Evolutionary conservation across 2,113 vertebrate genomes (phyloP).

Genomic region (Raphicerus campestris): DNA sequence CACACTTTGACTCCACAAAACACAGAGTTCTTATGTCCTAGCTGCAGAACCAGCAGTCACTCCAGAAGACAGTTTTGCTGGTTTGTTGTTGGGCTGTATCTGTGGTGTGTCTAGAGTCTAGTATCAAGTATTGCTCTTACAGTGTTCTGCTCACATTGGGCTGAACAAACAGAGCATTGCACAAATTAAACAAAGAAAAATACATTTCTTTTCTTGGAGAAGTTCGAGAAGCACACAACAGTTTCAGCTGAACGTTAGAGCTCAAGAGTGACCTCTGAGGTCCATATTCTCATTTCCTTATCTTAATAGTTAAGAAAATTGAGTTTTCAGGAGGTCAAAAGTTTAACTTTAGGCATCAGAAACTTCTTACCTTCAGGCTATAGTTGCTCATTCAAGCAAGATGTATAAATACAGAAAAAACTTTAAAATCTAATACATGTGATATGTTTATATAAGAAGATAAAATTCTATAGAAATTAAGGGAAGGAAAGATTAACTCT

Average conservation of each 20-base stretch:
- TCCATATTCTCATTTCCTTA: background rate
- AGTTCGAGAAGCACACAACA: background rate
- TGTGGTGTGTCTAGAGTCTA: background rate
- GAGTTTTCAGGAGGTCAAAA: background rate
- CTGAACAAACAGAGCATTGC: background rate
- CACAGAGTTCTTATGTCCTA: background rate
- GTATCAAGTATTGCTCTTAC: background rate
- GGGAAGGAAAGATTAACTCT: background rate
- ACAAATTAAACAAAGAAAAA: background rate
- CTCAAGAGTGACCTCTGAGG: background rate
- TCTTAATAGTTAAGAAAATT: background rate
- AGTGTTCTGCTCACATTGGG: background rate
- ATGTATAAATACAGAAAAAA: background rate
- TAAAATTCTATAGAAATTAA: background rate
- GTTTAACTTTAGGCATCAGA: background rate
- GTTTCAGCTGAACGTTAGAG: background rate
- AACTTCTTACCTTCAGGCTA: background rate
- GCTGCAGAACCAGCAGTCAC: background rate
- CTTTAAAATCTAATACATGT: background rate
- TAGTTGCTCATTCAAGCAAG: background rate
- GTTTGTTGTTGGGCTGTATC: fast-evolving
- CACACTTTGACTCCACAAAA: background rate
- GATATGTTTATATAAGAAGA: background rate
- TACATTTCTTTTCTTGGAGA: background rate
- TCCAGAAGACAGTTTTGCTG: fast-evolving